phyloP scores from a whole-genome alignment of 2,113 vertebrate species.

The Ageneiosus marmoratus region DNA sequence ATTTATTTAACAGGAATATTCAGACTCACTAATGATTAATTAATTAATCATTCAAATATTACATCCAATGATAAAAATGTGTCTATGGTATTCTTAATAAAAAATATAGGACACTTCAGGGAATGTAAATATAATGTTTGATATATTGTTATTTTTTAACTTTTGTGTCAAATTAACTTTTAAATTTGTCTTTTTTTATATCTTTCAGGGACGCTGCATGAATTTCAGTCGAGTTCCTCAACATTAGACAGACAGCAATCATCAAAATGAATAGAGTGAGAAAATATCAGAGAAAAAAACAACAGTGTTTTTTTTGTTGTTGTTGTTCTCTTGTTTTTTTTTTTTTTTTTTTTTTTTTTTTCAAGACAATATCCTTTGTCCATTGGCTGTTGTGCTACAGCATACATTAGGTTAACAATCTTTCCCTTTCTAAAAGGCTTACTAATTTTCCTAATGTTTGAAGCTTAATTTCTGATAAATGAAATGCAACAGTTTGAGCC shows the following conservation, averaged over 20 bases:
- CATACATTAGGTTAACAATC: slow-evolving; percentile 27
- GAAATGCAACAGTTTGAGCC: slow-evolving; percentile 14
- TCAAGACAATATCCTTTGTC: slow-evolving; percentile 30
- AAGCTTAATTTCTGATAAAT: neutral
- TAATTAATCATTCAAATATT: neutral
- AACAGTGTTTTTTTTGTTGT: slow-evolving; percentile 9
- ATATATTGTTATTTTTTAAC: neutral
- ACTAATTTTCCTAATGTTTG: slow-evolving; percentile 13
- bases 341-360: too few species aligned
- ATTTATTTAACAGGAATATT: neutral
- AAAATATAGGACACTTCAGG: neutral
- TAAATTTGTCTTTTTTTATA: slow-evolving; percentile 32
- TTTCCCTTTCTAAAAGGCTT: slow-evolving; percentile 23
- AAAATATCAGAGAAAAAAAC: slow-evolving; percentile 38
- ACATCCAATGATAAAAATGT: neutral
- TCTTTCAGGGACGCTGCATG: slow-evolving; percentile 87
- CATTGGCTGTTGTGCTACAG: slow-evolving; percentile 47
- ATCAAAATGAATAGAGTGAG: slow-evolving; percentile 15
- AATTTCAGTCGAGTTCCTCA: slow-evolving; percentile 85
- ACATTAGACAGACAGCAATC: slow-evolving; percentile 63
- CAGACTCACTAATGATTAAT: neutral
- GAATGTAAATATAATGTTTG: neutral
- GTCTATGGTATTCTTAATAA: neutral
- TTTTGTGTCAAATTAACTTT: slow-evolving; percentile 8
- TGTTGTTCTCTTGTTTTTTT: slow-evolving; percentile 49